Evolutionary conservation across 2,888 invertebrate species (phyloP), one percentile per base, ranked within the genome.

Genomic region (Lapara coniferarum): DNA sequence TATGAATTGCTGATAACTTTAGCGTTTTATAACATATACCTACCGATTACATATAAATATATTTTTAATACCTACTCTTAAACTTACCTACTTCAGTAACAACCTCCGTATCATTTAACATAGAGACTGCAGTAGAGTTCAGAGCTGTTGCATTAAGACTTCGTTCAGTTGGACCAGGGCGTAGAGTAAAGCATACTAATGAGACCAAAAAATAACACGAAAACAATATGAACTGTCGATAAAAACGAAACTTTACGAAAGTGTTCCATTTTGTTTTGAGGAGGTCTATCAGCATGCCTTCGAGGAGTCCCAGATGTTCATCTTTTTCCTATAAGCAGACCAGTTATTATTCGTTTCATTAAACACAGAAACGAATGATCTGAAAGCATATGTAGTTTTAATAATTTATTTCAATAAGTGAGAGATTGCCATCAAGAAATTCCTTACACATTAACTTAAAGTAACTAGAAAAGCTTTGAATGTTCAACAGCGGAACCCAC

Each of bases 261-360:
- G 98, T 97, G 81, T 98, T 98, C 99, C 99, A 99, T 94, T 99
- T 99, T 4, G 98, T 98, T 85, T 98, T 97, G 13, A 99, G 91
- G 16, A 99, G 95, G 87, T 99, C 98, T 25, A 98, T 97, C 63
- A 99, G 92, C 78, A 99, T 96, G 0, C 99, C 99, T 86, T 99
- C 99, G 93, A 99, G 95, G 69, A 99, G 94, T 79, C 98, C 98
- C 79, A 99, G 94, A 92, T 99, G 99, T 83, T 98, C 98, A 78
- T 97, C 96, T 92, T 97, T 98, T 82, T 98, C 98, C 98, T 98
- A 82, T 66, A 94, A 92, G 76, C 69, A 14, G 52, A 46, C 58
- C 5, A 14, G 70, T 59, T 6, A 8, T 49, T 37, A 63, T 63
- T 53, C 37, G 3, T 37, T 37, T 37, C 3, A 7, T 37, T 37